Base-by-base conservation (phyloP, 1,140 invertebrate genomes). In the Cotesia chilonis region DNA sequence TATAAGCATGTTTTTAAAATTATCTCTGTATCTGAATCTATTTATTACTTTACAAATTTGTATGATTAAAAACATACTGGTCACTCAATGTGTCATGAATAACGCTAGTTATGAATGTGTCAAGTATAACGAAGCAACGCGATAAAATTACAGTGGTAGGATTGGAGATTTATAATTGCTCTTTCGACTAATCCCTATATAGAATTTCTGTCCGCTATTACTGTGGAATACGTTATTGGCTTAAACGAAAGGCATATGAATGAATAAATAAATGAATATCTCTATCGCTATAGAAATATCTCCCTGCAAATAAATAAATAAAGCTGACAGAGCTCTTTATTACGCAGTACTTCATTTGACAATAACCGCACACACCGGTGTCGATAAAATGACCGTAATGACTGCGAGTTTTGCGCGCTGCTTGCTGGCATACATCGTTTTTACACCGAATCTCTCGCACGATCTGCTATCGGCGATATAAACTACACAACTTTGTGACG, bases 381-480 rank as follows among this genome's bases (percentile, higher is more conserved):
- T 67, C 65, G 71, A 72, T 72, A 72, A 72, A 72, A 72, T 60
- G 65, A 72, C 65, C 64, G 57, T 55, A 68, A 64, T 72, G 70
- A 68, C 71, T 57, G 28, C 55, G 52, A 68, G 54, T 55, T 67
- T 72, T 57, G 55, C 71, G 54, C 54, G 41, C 6, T 7, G 41
- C 41, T 47, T 10, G 10, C 71, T 61, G 12, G 65, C 54, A 65
- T 57, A 72, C 71, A 72, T 72, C 65, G 71, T 65, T 68, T 72
- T 72, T 63, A 47, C 2, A 47, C 71, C 71, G 68, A 72, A 72
- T 72, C 64, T 63, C 64, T 66, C 65, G 37, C 47, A 51, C 71
- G 38, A 72, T 72, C 71, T 72, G 28, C 65, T 72, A 72, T 72
- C 71, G 51, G 38, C n/a, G 65, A 20, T 41, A 72, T 72, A 72